Percentiles rank a stretch among this genome's conserved stretches.
Evolutionary conservation across 1,140 invertebrate species (phyloP).

Genomic region (Pemphigus obesinymphae): DNA sequence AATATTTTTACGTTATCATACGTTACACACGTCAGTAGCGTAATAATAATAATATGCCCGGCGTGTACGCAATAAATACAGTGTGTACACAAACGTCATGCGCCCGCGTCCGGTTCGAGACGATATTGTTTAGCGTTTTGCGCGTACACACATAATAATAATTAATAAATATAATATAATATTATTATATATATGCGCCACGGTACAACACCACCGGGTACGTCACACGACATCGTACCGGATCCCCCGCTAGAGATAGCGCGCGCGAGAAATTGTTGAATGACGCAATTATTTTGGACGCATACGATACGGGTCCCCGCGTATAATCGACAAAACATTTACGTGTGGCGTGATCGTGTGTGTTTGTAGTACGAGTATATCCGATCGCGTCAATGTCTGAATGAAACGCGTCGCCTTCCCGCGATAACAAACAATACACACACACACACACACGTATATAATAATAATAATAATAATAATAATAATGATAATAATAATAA

Average conservation of each 20-base stretch:
- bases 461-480: too few species aligned
- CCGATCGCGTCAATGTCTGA: constrained; percentile 20
- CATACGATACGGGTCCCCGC: not conserved
- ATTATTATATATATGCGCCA: too few species aligned
- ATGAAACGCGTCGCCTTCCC: constrained; percentile 12
- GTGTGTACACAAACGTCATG: too few species aligned
- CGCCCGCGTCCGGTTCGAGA: constrained; percentile 20
- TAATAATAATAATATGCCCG: not conserved
- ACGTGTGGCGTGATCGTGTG: not conserved
- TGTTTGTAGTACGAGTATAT: too few species aligned
- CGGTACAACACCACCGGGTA: not conserved
- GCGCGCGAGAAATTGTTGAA: constrained; percentile 26
- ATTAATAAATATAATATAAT: too few species aligned
- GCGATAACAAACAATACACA: not conserved
- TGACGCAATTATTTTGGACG: constrained; percentile 37
- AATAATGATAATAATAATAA: too few species aligned
- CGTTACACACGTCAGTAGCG: not conserved
- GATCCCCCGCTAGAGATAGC: constrained; percentile 1
- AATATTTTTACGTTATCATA: too few species aligned
- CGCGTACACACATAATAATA: too few species aligned
- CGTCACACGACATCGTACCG: not conserved
- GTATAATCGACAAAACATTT: not conserved
- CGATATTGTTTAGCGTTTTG: not conserved
- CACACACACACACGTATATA: not conserved
- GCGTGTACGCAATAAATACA: too few species aligned